phyloP scores from a whole-genome alignment of 2,888 invertebrate genomes.

The Chalcis sispes region DNA sequence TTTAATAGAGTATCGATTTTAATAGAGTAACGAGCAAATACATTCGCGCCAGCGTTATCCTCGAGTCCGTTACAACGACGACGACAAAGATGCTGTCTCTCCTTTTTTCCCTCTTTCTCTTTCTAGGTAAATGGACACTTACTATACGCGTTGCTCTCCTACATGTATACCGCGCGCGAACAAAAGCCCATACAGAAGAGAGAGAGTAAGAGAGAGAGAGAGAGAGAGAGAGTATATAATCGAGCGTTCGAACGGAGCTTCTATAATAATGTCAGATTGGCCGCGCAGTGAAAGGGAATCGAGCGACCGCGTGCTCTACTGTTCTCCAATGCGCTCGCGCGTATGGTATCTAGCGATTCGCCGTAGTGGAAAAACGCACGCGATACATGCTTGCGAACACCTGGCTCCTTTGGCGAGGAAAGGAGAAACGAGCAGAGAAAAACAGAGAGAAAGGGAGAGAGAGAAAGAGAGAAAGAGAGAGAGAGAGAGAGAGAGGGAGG shows the following conservation, averaged over 20 bases:
- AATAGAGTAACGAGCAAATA: background rate
- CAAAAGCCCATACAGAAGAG: background rate
- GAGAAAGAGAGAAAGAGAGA: background rate
- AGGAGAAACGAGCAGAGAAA: too few species aligned
- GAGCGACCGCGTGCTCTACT: slow-evolving; percentile 51
- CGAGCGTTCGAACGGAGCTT: slow-evolving; percentile 16
- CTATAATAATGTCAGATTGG: slow-evolving; percentile 56
- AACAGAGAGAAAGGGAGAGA: background rate
- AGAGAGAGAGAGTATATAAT: background rate
- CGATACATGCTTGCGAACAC: slow-evolving; percentile 10
- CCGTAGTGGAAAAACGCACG: slow-evolving; percentile 14
- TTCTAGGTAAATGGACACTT: too few species aligned
- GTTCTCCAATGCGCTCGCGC: slow-evolving; percentile 38
- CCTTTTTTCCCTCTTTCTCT: background rate
- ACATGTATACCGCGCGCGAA: background rate
- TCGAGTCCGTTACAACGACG: slow-evolving; percentile 49
- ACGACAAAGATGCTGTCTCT: slow-evolving; percentile 24
- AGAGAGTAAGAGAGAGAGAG: background rate
- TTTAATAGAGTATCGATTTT: too few species aligned
- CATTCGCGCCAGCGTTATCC: background rate
- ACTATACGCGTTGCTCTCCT: too few species aligned
- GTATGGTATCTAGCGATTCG: background rate
- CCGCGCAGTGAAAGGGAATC: slow-evolving; percentile 53
- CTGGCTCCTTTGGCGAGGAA: background rate
- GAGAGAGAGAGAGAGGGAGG: too few species aligned